Base-by-base conservation (phyloP, 2,113 vertebrate genomes). In the Pseudorectes ferrugineus region DNA sequence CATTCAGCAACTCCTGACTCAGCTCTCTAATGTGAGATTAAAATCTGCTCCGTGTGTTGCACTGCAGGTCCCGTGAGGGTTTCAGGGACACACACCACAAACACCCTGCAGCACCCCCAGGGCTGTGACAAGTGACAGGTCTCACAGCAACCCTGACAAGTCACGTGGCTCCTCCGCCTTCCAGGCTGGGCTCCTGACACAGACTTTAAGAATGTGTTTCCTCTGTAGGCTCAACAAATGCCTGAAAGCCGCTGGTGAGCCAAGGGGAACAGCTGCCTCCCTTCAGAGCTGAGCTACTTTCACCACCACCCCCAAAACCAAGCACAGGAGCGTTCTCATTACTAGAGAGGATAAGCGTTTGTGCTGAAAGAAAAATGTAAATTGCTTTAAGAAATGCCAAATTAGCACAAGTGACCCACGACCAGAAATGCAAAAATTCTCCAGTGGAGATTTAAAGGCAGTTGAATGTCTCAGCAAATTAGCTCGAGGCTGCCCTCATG, bases 221-320 rank as follows among this genome's bases (percentile, higher is more conserved):
- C 89, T 96, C 88, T 79, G 84, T 10, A 93, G 92, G 87, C 78
- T 88, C 94, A 58, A 62, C 74, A 66, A 94, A 92, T 85, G 93
- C 74, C 78, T 89, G 79, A 28, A 12, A 26, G 29, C 13, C 0
- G 0, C 63, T 88, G 88, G 75, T 5, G 68, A 88, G 94, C 93
- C 91, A 89, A 92, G 71, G 71, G 54, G 89, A 96, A 83, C 96
- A 96, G 96, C 94, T 96, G 96, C 88, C 75, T 93, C 81, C 31
- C 72, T 38, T 97, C 95, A 94, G 43, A 73, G 10, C 5, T 54
- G 55, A 85, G 22, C 74, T 42, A 88, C 95, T 97, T 89, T 92
- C 95, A 92, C 77, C 92, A 92, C 86, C 89, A 52, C 74, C 86
- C 81, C 81, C 62, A 42, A 89, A 79, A 35, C 75, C 91, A 40